Evolutionary conservation across 2,113 vertebrate genomes (phyloP), one percentile per base, ranked within the genome.

Genomic region (Tricholaema leucomelas): DNA sequence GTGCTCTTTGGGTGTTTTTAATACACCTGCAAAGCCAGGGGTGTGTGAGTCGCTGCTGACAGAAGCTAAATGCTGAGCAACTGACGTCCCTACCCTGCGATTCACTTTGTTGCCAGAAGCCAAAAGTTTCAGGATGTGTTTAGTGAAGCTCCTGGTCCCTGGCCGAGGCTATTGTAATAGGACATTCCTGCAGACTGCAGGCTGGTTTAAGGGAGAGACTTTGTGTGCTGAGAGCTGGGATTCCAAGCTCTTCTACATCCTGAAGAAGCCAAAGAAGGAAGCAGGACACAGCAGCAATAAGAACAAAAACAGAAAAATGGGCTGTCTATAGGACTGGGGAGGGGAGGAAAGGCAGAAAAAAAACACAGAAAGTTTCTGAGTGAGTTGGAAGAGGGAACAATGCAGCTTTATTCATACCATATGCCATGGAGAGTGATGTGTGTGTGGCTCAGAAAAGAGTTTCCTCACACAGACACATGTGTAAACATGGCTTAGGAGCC

Each of bases 401-500:
- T 81, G 60, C 31, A 91, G 50, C 77, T 77, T 95, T 94, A 80
- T 88, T 46, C 74, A 82, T 88, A 59, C 55, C 33, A 25, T 0
- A 1, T 27, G 76, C 50, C 24, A 0, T 44, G n/a, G 52, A 92
- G 44, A 48, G 76, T 55, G 73, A 35, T 91, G 81, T 66, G 31
- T 74, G 52, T 33, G 56, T 2, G 0, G 50, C 46, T 91, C 80
- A 79, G 70, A 85, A 67, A 91, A 69, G 36, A 27, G 30, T 82
- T 94, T 93, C 84, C 81, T 92, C 38, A 8, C 19, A 88, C 81
- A 67, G 54, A 73, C 0, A 1, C 23, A 40, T 80, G 1, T 80
- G 40, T 93, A 91, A 95, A 85, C 82, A 79, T n/a, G 46, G 31
- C 36, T 88, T 55, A 72, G 82, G n/a, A 93, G 64, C 31, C 50